phyloP scores from a whole-genome alignment of 2,797 vertebrate genomes.

The Hydrocynus forskahlii region DNA sequence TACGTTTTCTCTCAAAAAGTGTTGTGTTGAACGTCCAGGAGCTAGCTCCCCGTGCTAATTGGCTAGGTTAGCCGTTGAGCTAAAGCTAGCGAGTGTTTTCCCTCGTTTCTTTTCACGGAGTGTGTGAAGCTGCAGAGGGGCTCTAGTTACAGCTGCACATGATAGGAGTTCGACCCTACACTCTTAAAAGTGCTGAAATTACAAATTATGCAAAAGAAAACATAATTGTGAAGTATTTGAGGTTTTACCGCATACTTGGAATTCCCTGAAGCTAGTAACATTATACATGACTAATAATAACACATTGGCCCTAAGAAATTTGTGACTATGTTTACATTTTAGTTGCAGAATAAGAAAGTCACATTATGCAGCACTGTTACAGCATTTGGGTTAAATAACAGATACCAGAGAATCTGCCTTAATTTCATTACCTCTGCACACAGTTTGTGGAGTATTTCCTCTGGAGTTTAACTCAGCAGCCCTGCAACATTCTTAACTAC shows the following conservation, averaged over 20 bases:
- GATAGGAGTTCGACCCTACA: too few relatives aligned
- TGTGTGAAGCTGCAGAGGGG: constrained; percentile 37
- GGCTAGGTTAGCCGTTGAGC: constrained; percentile 27
- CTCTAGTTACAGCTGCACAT: background rate
- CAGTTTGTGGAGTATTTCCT: too few relatives aligned
- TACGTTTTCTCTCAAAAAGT: background rate
- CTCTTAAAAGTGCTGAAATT: too few relatives aligned
- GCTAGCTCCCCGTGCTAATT: background rate
- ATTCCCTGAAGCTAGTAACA: background rate
- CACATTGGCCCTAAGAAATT: too few relatives aligned
- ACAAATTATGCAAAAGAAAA: too few relatives aligned
- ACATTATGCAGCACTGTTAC: background rate
- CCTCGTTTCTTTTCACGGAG: constrained; percentile 26
- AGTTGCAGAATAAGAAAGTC: background rate
- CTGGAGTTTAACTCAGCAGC: too few relatives aligned
- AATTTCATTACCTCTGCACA: background rate
- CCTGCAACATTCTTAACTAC: too few relatives aligned
- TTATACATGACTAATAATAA: background rate
- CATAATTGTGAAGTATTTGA: too few relatives aligned
- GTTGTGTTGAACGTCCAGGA: background rate
- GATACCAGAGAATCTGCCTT: too few relatives aligned
- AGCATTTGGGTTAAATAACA: too few relatives aligned
- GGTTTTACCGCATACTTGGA: background rate
- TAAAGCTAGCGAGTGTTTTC: constrained; percentile 32
- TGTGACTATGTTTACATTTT: background rate